Evolutionary conservation across 2,888 invertebrate genomes (phyloP), one percentile per base, ranked within the genome.

Genomic region (Eupithecia tripunctaria): DNA sequence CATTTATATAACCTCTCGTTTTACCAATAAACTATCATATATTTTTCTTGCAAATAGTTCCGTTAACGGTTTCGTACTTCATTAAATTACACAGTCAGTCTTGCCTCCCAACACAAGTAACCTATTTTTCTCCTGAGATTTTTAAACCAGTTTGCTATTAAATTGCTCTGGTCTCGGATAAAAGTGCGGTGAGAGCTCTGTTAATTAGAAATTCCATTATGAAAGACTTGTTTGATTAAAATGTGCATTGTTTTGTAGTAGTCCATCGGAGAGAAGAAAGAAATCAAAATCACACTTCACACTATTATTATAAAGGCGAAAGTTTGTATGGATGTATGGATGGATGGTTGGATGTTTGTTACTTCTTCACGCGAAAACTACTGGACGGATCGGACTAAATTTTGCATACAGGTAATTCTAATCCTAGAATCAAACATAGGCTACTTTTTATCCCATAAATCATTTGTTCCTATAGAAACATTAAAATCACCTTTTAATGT

Each of bases 151-250:
- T 68, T 56, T 38, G 18, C 32, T 67, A 59, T 68, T 59, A 38
- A 41, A 38, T 59, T 68, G 32, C 51, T 62, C 36, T 21, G 6
- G 1, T 66, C 21, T 66, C n/a, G n/a, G n/a, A 43, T 63, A 67
- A 47, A 67, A 71, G 47, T 56, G 25, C 67, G 36, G 8, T 14
- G 59, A 65, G 59, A 38, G 27, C 12, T 64, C 65, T 8, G 56
- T 66, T 69, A 69, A 68, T 68, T 69, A 66, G 27, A 68, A 65
- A 64, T 68, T 51, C 32, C 32, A 18, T 29, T 51, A 25, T 36
- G 64, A 59, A 64, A 43, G 64, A 47, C 32, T 64, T 71, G 15
- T 12, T 56, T 56, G 56, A 56, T 56, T 56, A 56, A 56, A 21
- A 25, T 56, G 4, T 25, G 5, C 12, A 25, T 56, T 51, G 25